These are phyloP conservation scores for Artibeus jamaicensis DNA, from an alignment of 2,797 vertebrate genomes.

Conservation along the genomic window DNA sequence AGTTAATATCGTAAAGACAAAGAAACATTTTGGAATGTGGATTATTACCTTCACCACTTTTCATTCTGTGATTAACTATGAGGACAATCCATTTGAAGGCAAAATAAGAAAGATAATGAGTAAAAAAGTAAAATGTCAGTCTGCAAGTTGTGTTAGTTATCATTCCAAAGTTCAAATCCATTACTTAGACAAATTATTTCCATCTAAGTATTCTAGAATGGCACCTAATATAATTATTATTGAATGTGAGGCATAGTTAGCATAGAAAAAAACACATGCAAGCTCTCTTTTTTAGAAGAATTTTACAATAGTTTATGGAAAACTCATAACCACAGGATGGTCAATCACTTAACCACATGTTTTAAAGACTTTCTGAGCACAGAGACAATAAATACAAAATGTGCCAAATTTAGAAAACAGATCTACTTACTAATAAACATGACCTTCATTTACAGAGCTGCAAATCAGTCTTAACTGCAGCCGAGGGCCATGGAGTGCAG, in stretches of 20 bases:
- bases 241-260: neutral
- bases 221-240: neutral
- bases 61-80: conserved; percentile 62
- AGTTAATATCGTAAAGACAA: neutral
- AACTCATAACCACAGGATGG: neutral
- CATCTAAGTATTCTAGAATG: neutral
- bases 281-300: neutral
- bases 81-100: conserved; percentile 53
- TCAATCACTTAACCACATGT: neutral
- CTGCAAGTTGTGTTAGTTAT: neutral
- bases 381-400: conserved; percentile 5
- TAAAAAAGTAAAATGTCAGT: conserved; percentile 31
- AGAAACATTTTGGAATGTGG: conserved; percentile 24
- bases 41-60: conserved; percentile 64
- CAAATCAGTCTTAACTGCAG: conserved; percentile 22
- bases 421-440: conserved; percentile 2
- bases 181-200: neutral
- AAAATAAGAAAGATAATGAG: conserved; percentile 47
- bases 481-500: neutral
- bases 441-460: neutral
- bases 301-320: conserved; percentile 6
- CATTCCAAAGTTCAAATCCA: neutral
- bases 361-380: neutral
- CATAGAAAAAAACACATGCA: neutral
- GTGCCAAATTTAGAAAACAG: neutral